Percentiles rank a stretch among this genome's conserved stretches.
Evolutionary conservation across 2,797 vertebrate species (phyloP).

Genomic region (Phoebastria nigripes): DNA sequence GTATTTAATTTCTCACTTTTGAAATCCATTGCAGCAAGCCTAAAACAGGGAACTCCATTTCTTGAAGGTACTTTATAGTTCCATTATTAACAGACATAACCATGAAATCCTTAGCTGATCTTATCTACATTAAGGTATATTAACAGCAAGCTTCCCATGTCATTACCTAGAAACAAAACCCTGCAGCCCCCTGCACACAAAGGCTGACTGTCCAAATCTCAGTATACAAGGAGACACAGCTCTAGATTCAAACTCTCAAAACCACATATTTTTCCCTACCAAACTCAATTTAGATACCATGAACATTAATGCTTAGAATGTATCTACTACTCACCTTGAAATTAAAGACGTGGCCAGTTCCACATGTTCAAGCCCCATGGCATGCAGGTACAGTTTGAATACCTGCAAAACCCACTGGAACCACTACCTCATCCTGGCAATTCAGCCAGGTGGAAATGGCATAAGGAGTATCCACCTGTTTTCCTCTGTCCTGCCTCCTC

Average conservation of each 20-base stretch:
- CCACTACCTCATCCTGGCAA: neutral
- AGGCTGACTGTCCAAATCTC: neutral
- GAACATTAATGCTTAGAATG: neutral
- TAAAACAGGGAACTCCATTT: neutral
- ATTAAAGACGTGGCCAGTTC: no score
- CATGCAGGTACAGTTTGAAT: fast-evolving
- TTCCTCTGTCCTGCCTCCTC: no score
- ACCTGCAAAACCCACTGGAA: neutral
- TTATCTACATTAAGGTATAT: neutral
- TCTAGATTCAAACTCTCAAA: neutral
- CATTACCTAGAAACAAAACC: neutral
- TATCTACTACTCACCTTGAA: neutral
- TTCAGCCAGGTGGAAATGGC: no score
- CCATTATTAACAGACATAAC: neutral
- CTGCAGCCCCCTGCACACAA: fast-evolving
- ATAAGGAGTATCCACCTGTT: no score
- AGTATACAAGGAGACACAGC: neutral
- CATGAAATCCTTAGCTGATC: neutral
- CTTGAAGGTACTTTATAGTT: neutral
- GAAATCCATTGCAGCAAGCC: fast-evolving
- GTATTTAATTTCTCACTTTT: neutral
- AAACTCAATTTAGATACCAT: neutral
- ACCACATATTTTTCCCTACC: neutral
- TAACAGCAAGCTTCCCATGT: neutral
- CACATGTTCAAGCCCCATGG: neutral